Base-by-base conservation (phyloP, 1,140 invertebrate genomes). In the Chlorops oryzae region DNA sequence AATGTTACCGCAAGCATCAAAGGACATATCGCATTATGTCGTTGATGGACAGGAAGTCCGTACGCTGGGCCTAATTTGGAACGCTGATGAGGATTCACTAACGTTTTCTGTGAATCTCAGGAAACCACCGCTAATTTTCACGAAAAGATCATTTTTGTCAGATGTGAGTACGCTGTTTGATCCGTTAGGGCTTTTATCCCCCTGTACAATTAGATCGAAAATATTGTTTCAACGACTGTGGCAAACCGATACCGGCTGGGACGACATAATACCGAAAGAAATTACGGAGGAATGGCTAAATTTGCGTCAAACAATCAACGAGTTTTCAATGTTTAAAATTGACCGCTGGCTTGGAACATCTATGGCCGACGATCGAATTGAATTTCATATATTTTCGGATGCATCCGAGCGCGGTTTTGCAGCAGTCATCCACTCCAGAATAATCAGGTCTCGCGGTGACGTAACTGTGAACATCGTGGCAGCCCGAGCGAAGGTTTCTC, bases 221-320 rank as follows among this genome's bases (percentile, higher is more conserved):
- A 58, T 73, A 10, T 48, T 75, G 5, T 47, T 77, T 15, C 75
- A 77, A 62, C 42, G 61, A 46, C 25, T 76, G 5, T 74, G 74
- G 74, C 27, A 54, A 42, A 20, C 17, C 23, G 57, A 64, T 24
- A 9, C 72, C 7, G 61, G 57, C 34, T 77, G 75, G 73, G 74
- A 77, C 52, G 62, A 70, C n/a, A 27, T 50, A 10, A 47, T 75
- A 7, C 59, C 68, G 18, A 20, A 23, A 17, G 22, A 59, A 17
- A 42, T 57, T 18, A 45, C 55, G 27, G 53, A 4, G 2, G 32
- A 45, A 21, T 65, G 63, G 61, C 25, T 24, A 9, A 22, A 48
- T 3, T 40, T 51, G 39, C 51, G 52, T n/a, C n/a, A 17, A 25
- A 32, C 24, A 9, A 58, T 39, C 27, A 51, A 45, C 17, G 13